phyloP scores from a whole-genome alignment of 2,888 invertebrate genomes.

The Orthosia incerta region DNA sequence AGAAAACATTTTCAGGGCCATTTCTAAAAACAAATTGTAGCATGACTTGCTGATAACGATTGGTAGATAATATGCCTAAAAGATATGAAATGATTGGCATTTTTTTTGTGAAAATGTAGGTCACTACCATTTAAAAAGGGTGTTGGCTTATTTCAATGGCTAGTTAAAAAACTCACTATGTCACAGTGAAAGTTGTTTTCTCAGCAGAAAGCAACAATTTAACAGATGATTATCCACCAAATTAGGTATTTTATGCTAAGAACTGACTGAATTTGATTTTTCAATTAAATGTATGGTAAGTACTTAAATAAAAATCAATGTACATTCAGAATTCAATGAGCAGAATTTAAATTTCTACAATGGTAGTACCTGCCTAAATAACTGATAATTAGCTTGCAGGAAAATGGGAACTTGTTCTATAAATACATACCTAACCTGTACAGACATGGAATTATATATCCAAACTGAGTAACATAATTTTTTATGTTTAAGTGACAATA shows the following conservation, averaged over 20 bases:
- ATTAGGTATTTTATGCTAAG: not conserved
- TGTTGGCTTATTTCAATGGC: not conserved
- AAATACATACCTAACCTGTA: constrained; percentile 34
- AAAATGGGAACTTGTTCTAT: constrained; percentile 27
- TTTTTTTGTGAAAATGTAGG: constrained; percentile 3
- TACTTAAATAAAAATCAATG: not conserved
- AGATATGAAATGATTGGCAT: constrained; percentile 43
- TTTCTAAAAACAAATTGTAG: constrained; percentile 21
- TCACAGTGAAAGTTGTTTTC: not conserved
- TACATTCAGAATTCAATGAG: not conserved
- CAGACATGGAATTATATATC: constrained; percentile 5
- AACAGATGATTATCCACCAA: not conserved
- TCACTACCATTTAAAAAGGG: not conserved
- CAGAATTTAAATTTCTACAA: not conserved
- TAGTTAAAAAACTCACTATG: not conserved
- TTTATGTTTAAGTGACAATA: not conserved
- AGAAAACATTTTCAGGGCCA: not conserved
- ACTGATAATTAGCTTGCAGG: not conserved
- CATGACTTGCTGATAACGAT: constrained; percentile 15
- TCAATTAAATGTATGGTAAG: not conserved
- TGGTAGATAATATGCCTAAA: constrained; percentile 17
- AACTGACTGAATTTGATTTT: not conserved
- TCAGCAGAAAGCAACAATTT: not conserved
- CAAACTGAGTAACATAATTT: fast-evolving
- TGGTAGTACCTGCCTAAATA: not conserved